Evolutionary conservation across 2,888 invertebrate genomes (phyloP).

Genomic region (Portevinia maculata): DNA sequence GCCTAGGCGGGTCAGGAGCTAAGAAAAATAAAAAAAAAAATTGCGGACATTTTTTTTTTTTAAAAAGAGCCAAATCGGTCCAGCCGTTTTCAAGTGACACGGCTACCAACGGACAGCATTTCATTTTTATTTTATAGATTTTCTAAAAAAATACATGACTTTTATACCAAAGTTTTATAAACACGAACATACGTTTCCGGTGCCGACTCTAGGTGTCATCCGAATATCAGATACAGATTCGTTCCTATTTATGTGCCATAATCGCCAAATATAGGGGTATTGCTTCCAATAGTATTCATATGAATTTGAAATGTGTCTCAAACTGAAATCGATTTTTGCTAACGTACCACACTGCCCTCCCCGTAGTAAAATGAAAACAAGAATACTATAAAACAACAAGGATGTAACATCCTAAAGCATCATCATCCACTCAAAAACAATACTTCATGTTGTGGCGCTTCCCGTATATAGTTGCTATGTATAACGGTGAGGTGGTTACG

Average conservation of each 20-base stretch:
- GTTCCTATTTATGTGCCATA: not conserved
- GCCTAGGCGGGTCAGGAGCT: no score
- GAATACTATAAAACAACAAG: conserved; percentile 15
- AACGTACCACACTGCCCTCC: not conserved
- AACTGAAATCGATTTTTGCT: conserved; percentile 3
- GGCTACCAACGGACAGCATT: no score
- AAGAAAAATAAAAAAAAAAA: no score
- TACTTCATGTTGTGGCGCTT: no score
- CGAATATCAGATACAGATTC: conserved; percentile 6
- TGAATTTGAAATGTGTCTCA: conserved; percentile 26
- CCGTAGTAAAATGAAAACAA: not conserved
- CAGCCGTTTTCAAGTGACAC: no score
- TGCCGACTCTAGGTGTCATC: not conserved
- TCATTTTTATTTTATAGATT: no score
- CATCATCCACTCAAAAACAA: not conserved
- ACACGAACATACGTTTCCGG: not conserved
- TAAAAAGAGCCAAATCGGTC: no score
- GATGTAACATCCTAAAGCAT: not conserved
- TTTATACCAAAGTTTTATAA: no score
- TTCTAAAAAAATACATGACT: not conserved
- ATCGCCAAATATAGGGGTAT: conserved; percentile 8
- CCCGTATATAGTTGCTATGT: no score
- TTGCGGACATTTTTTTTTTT: no score
- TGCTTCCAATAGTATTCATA: conserved; percentile 28
- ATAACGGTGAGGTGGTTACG: not conserved